Evolutionary conservation across 2,888 invertebrate species (phyloP).

Genomic region (Orthonevra nobilis): DNA sequence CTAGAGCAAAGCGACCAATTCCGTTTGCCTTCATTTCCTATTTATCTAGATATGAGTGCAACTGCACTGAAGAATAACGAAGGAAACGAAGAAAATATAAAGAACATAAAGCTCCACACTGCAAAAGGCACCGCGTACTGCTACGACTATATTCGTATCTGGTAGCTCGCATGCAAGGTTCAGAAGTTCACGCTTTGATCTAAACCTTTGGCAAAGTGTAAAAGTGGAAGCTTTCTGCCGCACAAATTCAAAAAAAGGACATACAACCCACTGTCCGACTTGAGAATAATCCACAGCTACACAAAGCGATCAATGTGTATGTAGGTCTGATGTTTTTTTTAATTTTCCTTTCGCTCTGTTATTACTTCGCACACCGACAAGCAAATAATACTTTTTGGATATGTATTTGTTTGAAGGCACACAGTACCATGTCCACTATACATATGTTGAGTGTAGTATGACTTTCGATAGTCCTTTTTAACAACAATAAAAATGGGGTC

Average conservation of each 20-base stretch:
- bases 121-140: slow-evolving; percentile 45
- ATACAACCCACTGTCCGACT: slow-evolving; percentile 49
- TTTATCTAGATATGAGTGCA: slow-evolving; percentile 38
- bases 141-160: no score
- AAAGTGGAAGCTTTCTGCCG: slow-evolving; percentile 50
- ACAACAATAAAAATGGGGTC: slow-evolving; percentile 69
- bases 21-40: not conserved
- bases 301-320: slow-evolving; percentile 31
- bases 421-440: slow-evolving; percentile 25
- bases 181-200: slow-evolving; percentile 62
- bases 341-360: not conserved
- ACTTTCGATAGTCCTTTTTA: slow-evolving; percentile 66
- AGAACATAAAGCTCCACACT: slow-evolving; percentile 37
- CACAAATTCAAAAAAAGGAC: slow-evolving; percentile 38
- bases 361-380: slow-evolving; percentile 35
- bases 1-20: slow-evolving; percentile 32
- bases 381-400: slow-evolving; percentile 41
- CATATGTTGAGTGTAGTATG: slow-evolving; percentile 36
- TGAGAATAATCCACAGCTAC: slow-evolving; percentile 24
- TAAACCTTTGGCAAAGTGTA: slow-evolving; percentile 44
- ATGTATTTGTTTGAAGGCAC: no score
- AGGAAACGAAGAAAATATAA: not conserved
- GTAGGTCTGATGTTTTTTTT: slow-evolving; percentile 36
- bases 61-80: slow-evolving; percentile 14
- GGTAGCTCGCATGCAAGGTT: slow-evolving; percentile 51